These are phyloP conservation scores for Platysternon megacephalum DNA, from an alignment of 2,113 vertebrate species.

Conservation along the genomic window DNA sequence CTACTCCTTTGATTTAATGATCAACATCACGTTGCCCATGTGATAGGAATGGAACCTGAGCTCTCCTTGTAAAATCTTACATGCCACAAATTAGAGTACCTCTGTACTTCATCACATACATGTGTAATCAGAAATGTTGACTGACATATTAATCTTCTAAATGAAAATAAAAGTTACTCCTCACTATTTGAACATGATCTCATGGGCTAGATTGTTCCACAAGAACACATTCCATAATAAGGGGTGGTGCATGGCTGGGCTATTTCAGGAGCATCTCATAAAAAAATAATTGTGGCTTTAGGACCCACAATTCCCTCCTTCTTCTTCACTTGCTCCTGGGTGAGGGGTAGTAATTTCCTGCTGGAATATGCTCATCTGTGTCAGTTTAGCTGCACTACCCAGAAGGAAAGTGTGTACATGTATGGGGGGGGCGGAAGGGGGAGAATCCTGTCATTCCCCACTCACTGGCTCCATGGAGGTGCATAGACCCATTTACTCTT, in stretches of 20 bases:
- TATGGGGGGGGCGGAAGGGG: not conserved
- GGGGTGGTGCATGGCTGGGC: not conserved
- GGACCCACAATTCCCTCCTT: not conserved
- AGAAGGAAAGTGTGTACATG: not conserved
- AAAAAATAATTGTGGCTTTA: not conserved
- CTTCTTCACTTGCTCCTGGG: not conserved
- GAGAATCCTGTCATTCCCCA: not conserved
- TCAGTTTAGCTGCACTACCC: not conserved
- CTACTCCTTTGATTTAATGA: not conserved
- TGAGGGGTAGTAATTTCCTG: not conserved
- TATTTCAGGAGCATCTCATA: not conserved
- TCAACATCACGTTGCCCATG: not conserved
- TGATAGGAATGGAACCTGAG: not conserved
- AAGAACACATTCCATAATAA: not conserved
- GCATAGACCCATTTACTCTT: not conserved
- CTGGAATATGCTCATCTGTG: not conserved
- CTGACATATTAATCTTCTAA: not conserved
- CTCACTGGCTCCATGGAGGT: not conserved
- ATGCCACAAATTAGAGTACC: too few relatives aligned
- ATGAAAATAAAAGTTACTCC: not conserved
- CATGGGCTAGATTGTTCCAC: not conserved
- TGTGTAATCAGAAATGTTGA: not conserved
- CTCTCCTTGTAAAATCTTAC: not conserved
- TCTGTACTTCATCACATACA: not conserved
- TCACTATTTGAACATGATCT: not conserved